Evolutionary conservation across 2,113 vertebrate genomes (phyloP).

Genomic region (Narcine bancroftii): DNA sequence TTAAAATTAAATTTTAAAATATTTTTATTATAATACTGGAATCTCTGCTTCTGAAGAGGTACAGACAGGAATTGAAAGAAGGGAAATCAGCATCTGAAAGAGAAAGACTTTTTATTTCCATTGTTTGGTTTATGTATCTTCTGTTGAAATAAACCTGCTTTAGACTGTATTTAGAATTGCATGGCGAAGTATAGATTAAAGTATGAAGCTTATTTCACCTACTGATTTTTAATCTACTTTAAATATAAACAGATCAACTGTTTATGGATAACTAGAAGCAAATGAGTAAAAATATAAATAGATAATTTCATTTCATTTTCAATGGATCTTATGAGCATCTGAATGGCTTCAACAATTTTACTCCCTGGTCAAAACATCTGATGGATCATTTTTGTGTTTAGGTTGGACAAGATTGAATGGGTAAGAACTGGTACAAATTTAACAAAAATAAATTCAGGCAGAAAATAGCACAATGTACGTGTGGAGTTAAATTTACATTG

Average conservation of each 20-base stretch:
- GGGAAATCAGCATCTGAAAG: not conserved
- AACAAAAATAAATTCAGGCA: not conserved
- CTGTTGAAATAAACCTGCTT: not conserved
- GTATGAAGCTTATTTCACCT: not conserved
- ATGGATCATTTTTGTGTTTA: not conserved
- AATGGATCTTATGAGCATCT: not conserved
- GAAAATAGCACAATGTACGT: not conserved
- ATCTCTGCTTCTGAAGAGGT: not conserved
- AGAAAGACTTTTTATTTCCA: constrained; percentile 11
- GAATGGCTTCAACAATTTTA: not conserved
- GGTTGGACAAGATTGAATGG: not conserved
- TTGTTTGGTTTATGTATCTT: not conserved
- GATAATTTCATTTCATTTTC: not conserved
- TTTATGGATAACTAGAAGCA: not conserved
- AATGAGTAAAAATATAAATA: not conserved
- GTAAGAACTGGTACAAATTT: not conserved
- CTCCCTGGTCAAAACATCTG: not conserved
- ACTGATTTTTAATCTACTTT: not conserved
- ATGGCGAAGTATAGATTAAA: not conserved
- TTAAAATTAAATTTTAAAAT: no score
- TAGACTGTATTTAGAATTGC: not conserved
- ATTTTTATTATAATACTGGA: no score
- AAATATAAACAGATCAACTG: not conserved
- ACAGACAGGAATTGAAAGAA: not conserved
- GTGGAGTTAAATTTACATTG: not conserved